Evolutionary conservation across 2,888 invertebrate species (phyloP).

Genomic region (Resseliella maxima): DNA sequence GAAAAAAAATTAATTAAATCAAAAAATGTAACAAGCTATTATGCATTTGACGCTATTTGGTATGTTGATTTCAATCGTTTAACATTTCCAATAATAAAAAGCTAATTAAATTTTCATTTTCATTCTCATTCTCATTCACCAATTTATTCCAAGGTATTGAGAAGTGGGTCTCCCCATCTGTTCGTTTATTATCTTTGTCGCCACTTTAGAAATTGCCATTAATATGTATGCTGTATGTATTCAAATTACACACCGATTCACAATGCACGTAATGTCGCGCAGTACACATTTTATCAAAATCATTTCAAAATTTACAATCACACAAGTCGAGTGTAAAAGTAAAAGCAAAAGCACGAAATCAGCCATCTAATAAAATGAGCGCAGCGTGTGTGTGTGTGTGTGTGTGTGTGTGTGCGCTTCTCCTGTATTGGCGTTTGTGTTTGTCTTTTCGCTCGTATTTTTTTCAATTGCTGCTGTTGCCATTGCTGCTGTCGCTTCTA

Average conservation of each 20-base stretch:
- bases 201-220: not conserved
- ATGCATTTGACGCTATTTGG: not conserved
- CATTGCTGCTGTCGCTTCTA: not conserved
- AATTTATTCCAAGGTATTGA: not conserved
- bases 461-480: not conserved
- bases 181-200: not conserved
- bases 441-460: no score
- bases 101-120: slow-evolving; percentile 9
- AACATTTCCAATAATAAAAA: not conserved
- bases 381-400: no score
- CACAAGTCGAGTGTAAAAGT: slow-evolving; percentile 26
- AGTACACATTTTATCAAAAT: not conserved
- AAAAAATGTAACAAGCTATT: not conserved
- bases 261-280: not conserved
- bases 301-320: not conserved
- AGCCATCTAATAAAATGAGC: not conserved
- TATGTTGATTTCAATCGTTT: not conserved
- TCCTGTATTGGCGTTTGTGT: not conserved
- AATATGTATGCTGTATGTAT: no score
- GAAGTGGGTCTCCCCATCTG: not conserved
- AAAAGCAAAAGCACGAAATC: not conserved
- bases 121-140: no score
- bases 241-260: slow-evolving; percentile 30
- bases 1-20: not conserved
- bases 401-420: not conserved